Evolutionary conservation across 2,113 vertebrate genomes (phyloP).

Genomic region (Mohoua ochrocephala): DNA sequence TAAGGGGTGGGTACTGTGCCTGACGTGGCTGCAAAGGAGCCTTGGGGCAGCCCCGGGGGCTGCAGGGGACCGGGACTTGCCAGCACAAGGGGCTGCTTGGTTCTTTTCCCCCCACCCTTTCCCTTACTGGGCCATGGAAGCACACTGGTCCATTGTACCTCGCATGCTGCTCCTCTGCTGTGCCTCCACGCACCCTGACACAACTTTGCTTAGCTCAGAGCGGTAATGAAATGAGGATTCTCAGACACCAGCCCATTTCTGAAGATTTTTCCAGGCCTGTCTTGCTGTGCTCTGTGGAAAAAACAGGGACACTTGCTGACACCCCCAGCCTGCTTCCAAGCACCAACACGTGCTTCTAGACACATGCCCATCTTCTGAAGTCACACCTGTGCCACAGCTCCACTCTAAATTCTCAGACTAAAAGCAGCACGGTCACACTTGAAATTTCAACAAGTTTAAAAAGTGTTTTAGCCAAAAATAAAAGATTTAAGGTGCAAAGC

Average conservation of each 20-base stretch:
- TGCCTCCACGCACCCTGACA: fast-evolving
- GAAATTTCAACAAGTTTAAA: not conserved
- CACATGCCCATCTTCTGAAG: not conserved
- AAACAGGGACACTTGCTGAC: not conserved
- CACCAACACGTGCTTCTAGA: not conserved
- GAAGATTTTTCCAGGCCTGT: not conserved
- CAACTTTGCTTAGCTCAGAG: not conserved
- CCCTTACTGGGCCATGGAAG: not conserved
- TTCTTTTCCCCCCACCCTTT: not conserved
- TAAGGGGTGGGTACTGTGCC: not conserved
- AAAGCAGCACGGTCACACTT: not conserved
- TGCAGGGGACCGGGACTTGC: not conserved
- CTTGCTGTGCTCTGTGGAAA: fast-evolving
- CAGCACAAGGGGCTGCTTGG: not conserved
- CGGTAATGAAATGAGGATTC: not conserved
- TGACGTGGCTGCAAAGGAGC: not conserved
- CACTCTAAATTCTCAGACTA: not conserved
- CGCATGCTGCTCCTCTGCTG: not conserved
- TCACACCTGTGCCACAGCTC: not conserved
- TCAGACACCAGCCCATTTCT: not conserved
- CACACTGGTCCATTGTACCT: not conserved
- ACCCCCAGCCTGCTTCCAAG: not conserved
- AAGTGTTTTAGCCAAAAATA: not conserved
- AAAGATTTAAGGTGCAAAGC: conserved; percentile 49
- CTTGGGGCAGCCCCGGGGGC: not conserved